Base-by-base conservation (phyloP, 2,113 vertebrate species). In the Tyto alba region DNA sequence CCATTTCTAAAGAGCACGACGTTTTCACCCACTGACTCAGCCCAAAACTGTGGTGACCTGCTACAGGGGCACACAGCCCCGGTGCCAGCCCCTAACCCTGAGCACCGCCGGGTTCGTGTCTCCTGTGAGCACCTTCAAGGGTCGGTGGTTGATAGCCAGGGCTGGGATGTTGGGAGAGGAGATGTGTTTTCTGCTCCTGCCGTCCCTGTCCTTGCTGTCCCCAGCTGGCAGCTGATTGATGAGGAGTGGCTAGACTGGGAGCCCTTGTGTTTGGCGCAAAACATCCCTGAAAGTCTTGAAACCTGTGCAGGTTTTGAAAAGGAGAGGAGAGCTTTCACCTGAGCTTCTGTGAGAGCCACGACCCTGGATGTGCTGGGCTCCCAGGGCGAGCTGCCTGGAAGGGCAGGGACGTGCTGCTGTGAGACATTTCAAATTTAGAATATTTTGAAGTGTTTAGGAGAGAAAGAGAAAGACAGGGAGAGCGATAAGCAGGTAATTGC, bases 331-430 rank as follows among this genome's bases (percentile, higher is more conserved):
- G 36, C 47, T 74, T 34, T 55, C 30, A 21, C 47, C 40, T 1
- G 8, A 40, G 64, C 41, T 14, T 36, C 55, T 53, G n/a, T 1
- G 2, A 1, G 8, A 50, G 29, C 40, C 10, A 1, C 4, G 4
- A 11, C 55, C 26, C 15, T 3, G 1, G 30, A 9, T 2, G 0
- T 34, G 40, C 40, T 3, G 13, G 52, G 38, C 25, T 47, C 19
- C 45, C 19, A 2, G 66, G 26, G 40, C 40, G 27, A 41, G 41
- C 40, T 62, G 48, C 18, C 16, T 5, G 11, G 43, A 48, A 38
- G 43, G 13, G 25, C 3, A 4, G 64, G 56, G n/a, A 10, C 1
- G 6, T 26, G 34, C 34, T 72, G 41, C 43, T 32, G 15, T n/a
- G 43, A 43, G 30, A 16, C 50, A 8, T 18, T 38, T 20, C 2